Evolutionary conservation across 2,888 invertebrate species (phyloP).

Genomic region (Drosophila austrosaltans): DNA sequence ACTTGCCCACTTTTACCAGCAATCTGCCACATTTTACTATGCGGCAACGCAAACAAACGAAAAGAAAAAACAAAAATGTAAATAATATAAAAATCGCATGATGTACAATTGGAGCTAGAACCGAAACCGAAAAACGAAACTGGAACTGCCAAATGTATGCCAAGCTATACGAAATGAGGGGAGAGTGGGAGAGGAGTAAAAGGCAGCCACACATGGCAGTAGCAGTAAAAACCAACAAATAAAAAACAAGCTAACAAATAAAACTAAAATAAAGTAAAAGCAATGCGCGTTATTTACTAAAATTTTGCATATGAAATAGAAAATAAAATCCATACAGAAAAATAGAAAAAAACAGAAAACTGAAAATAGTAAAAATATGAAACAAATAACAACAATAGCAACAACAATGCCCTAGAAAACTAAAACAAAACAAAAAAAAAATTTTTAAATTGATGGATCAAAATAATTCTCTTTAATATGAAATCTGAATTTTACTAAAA

Average conservation of each 20-base stretch:
- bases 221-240: constrained; percentile 43
- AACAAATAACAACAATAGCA: background rate
- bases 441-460: background rate
- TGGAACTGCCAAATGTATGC: constrained; percentile 27
- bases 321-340: constrained; percentile 15
- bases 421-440: background rate
- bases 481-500: background rate
- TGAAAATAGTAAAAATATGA: constrained; percentile 12
- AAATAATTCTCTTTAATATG: no score
- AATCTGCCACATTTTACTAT: constrained; percentile 46
- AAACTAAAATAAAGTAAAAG: constrained; percentile 70
- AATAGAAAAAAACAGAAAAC: constrained; percentile 21
- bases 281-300: constrained; percentile 72
- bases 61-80: constrained; percentile 54
- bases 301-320: constrained; percentile 67
- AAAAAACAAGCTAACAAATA: constrained; percentile 60
- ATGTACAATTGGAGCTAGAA: constrained; percentile 42
- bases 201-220: constrained; percentile 29
- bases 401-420: background rate
- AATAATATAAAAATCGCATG: constrained; percentile 66
- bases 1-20: background rate
- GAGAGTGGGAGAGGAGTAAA: constrained; percentile 7
- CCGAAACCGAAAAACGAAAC: background rate
- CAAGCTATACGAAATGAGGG: constrained; percentile 47
- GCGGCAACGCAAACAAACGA: constrained; percentile 71